phyloP scores from a whole-genome alignment of 2,888 invertebrate species.

The Plusia festucae region DNA sequence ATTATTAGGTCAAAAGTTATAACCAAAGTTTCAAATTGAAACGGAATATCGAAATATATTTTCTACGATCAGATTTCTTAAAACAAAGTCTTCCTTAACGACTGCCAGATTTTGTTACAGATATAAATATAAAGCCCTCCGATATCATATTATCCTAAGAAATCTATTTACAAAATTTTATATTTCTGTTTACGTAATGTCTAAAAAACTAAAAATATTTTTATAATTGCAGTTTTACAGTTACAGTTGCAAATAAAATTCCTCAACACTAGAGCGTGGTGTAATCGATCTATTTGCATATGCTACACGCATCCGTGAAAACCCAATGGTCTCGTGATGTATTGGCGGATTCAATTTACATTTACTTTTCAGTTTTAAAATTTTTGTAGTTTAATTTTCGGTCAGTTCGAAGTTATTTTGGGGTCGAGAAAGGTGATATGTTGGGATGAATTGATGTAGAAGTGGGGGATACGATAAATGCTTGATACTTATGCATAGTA shows the following conservation, averaged over 20 bases:
- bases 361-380: constrained; percentile 36
- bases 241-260: constrained; percentile 41
- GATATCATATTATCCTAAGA: background rate
- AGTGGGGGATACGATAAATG: too few relatives aligned
- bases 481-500: too few relatives aligned
- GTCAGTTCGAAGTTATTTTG: constrained; percentile 14
- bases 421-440: too few relatives aligned
- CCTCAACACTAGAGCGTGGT: constrained; percentile 33
- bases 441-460: too few relatives aligned
- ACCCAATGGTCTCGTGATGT: constrained; percentile 45
- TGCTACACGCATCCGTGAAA: constrained; percentile 43
- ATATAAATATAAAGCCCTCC: background rate
- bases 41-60: too few relatives aligned
- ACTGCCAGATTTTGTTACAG: background rate
- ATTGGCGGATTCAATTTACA: constrained; percentile 50
- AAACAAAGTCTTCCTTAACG: too few relatives aligned
- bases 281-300: constrained; percentile 58
- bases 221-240: constrained; percentile 43
- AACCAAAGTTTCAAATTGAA: too few relatives aligned
- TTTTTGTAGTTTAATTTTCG: constrained; percentile 32
- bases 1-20: too few relatives aligned
- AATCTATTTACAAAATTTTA: background rate
- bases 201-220: constrained; percentile 27
- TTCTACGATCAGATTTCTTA: too few relatives aligned
- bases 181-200: too few relatives aligned